phyloP scores from a whole-genome alignment of 2,113 vertebrate species.

The Toxotes chatareus region DNA sequence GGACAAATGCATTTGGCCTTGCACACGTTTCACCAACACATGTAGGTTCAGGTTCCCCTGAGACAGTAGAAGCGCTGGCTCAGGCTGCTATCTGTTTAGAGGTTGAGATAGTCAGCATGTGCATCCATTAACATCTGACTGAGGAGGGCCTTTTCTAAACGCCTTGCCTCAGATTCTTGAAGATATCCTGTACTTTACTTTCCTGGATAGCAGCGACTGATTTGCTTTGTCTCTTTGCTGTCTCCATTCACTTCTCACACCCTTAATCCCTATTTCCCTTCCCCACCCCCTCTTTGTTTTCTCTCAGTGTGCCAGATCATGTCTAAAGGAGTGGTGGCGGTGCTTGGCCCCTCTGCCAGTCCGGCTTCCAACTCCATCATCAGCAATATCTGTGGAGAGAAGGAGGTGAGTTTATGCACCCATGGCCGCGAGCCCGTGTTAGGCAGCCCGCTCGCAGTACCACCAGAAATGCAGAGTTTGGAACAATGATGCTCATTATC shows the following conservation, averaged over 20 bases:
- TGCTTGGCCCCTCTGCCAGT: slow-evolving; percentile 96
- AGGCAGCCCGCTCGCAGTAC: neutral
- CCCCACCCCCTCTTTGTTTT: slow-evolving; percentile 3
- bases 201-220: slow-evolving; percentile 8
- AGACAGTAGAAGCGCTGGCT: slow-evolving; percentile 38
- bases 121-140: slow-evolving; percentile 51
- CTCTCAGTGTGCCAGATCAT: slow-evolving; percentile 97
- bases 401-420: slow-evolving; percentile 90
- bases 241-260: slow-evolving; percentile 3
- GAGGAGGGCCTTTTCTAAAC: slow-evolving; percentile 31
- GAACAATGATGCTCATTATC: slow-evolving; percentile 50
- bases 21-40: slow-evolving; percentile 18
- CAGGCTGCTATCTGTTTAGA: slow-evolving; percentile 37
- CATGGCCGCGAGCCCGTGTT: neutral
- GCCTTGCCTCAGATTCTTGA: slow-evolving; percentile 1
- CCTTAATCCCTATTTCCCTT: neutral
- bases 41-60: slow-evolving; percentile 36
- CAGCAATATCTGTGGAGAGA: slow-evolving; percentile 99
- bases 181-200: slow-evolving; percentile 6
- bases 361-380: slow-evolving; percentile 99
- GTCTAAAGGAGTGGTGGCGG: slow-evolving; percentile 96
- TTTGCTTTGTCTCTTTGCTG: neutral
- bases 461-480: slow-evolving; percentile 19
- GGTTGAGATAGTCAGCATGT: slow-evolving; percentile 42
- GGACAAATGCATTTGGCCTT: slow-evolving; percentile 41